A percentile compares a stretch with the other conserved stretches of the same genome.
Conservation (phyloP, 2,888 invertebrate genomes). For the Onthophagus sagittarius region DNA sequence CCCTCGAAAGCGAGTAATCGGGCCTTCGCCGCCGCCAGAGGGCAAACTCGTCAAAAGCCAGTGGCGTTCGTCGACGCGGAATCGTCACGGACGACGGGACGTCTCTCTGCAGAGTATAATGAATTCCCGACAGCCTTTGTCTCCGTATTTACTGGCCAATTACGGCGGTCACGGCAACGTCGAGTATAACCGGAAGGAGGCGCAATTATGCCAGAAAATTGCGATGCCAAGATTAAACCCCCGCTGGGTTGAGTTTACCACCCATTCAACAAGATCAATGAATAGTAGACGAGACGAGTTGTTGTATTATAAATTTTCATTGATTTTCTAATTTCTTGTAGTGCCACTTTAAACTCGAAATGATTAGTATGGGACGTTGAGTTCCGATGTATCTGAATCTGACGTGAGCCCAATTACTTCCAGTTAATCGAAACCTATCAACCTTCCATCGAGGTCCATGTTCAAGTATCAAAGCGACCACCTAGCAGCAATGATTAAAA, state of each 20-base stretch:
- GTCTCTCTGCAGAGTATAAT: constrained; percentile 3
- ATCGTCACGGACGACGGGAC: neutral
- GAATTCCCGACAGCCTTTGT: constrained; percentile 8
- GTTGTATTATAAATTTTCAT: no score
- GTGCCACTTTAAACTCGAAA: no score
- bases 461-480: neutral
- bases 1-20: no score
- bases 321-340: no score
- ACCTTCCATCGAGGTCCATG: neutral
- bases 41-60: neutral
- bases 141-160: constrained; percentile 10
- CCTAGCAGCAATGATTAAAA: neutral
- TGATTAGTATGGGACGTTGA: no score
- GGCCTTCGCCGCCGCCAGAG: neutral
- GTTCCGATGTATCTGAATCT: neutral
- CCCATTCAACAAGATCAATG: neutral
- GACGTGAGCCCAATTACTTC: neutral
- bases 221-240: constrained; percentile 11
- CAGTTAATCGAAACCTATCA: neutral
- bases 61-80: neutral
- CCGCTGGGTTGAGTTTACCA: neutral
- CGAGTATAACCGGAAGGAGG: neutral
- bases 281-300: neutral
- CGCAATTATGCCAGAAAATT: constrained; percentile 11
- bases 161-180: neutral